Conservation (phyloP, 2,888 invertebrate genomes). For the Trisateles emortualis region DNA sequence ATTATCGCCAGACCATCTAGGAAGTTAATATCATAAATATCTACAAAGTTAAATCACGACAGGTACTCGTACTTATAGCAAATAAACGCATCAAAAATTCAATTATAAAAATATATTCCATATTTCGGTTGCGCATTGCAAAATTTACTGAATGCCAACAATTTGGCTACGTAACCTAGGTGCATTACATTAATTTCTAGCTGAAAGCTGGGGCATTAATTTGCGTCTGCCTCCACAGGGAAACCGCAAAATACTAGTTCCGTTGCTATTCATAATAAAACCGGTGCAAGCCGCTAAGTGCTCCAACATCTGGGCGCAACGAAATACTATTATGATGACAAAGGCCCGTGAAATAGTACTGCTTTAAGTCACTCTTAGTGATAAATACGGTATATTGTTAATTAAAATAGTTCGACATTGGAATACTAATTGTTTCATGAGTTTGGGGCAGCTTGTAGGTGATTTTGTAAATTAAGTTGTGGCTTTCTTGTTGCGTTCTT, state of each 20-base stretch:
- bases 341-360: constrained; percentile 59
- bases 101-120: constrained; percentile 73
- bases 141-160: constrained; percentile 80
- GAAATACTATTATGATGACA: constrained; percentile 80
- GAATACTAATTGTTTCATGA: constrained; percentile 23
- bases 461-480: constrained; percentile 2
- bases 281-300: constrained; percentile 83
- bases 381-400: constrained; percentile 39
- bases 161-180: constrained; percentile 81
- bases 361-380: constrained; percentile 39
- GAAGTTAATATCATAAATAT: neutral
- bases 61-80: too few species aligned
- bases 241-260: constrained; percentile 85
- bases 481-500: neutral
- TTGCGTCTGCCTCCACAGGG: constrained; percentile 81
- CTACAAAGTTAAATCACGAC: neutral
- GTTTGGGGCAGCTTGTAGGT: constrained; percentile 4
- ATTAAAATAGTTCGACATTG: constrained; percentile 37
- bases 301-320: constrained; percentile 81
- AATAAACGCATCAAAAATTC: constrained; percentile 67
- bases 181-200: constrained; percentile 86
- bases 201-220: constrained; percentile 84
- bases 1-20: too few species aligned
- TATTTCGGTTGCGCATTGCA: constrained; percentile 56
- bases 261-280: constrained; percentile 86